Percentiles rank a stretch among this genome's conserved stretches.
Evolutionary conservation across 1,140 invertebrate species (phyloP).

Genomic region (Formica selysi): DNA sequence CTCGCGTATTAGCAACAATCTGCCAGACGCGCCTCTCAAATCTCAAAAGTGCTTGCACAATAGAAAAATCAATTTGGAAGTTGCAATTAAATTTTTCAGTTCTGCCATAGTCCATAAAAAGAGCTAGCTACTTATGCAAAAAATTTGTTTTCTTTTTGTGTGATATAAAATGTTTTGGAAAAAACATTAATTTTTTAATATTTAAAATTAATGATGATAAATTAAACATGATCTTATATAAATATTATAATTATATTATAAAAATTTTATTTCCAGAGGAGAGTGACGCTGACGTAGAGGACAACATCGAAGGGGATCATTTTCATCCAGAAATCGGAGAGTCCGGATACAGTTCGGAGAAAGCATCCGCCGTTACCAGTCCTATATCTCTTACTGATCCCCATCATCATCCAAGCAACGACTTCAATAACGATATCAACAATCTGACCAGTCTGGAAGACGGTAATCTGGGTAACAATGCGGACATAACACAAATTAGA

Average conservation of each 20-base stretch:
- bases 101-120: too few relatives aligned
- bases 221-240: too few relatives aligned
- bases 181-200: neutral
- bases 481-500: slow-evolving; percentile 57
- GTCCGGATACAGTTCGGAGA: slow-evolving; percentile 91
- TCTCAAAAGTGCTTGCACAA: too few relatives aligned
- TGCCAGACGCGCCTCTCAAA: too few relatives aligned
- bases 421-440: slow-evolving; percentile 41
- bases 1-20: too few relatives aligned
- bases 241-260: too few relatives aligned
- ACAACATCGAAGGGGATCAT: slow-evolving; percentile 89
- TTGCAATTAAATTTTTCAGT: too few relatives aligned
- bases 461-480: slow-evolving; percentile 30
- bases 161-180: neutral
- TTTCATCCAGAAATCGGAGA: slow-evolving; percentile 86
- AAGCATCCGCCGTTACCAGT: slow-evolving; percentile 87
- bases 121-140: too few relatives aligned
- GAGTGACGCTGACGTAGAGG: slow-evolving; percentile 93
- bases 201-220: neutral
- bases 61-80: too few relatives aligned
- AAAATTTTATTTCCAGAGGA: slow-evolving; percentile 74
- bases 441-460: neutral
- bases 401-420: slow-evolving; percentile 26
- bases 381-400: slow-evolving; percentile 80
- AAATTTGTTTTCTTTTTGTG: neutral